These are phyloP conservation scores for Mus pahari DNA, from an alignment of 2,113 vertebrate species.

Conservation along the genomic window DNA sequence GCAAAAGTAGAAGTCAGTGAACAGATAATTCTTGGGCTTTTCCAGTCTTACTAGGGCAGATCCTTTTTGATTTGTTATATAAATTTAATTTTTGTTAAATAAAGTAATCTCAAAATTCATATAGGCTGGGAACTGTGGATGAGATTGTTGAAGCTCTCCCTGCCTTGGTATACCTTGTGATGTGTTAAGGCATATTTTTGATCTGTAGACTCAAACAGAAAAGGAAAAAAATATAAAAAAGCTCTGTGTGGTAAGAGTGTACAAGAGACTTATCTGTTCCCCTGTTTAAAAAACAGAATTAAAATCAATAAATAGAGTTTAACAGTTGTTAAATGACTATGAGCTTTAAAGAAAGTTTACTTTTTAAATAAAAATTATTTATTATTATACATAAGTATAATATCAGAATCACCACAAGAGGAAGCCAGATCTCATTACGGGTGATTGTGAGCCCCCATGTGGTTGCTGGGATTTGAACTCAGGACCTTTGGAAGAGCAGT, in stretches of 20 bases:
- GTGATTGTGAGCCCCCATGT: too few relatives aligned
- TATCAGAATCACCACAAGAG: too few relatives aligned
- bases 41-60: not conserved
- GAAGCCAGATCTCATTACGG: too few relatives aligned
- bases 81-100: conserved; percentile 7
- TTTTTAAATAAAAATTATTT: not conserved
- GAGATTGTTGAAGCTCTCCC: not conserved
- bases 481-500: too few relatives aligned
- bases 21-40: not conserved
- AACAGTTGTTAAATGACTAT: not conserved
- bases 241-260: not conserved
- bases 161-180: conserved; percentile 2
- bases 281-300: not conserved
- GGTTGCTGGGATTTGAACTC: too few relatives aligned
- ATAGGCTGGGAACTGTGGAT: not conserved
- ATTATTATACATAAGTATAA: too few relatives aligned
- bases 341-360: not conserved
- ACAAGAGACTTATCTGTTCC: not conserved
- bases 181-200: not conserved
- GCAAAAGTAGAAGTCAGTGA: not conserved
- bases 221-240: not conserved
- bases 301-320: not conserved
- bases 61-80: not conserved
- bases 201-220: not conserved
- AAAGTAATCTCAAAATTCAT: conserved; percentile 26